These are phyloP conservation scores for Lasius fuliginosus DNA, from an alignment of 2,888 invertebrate species.

Conservation along the genomic window DNA sequence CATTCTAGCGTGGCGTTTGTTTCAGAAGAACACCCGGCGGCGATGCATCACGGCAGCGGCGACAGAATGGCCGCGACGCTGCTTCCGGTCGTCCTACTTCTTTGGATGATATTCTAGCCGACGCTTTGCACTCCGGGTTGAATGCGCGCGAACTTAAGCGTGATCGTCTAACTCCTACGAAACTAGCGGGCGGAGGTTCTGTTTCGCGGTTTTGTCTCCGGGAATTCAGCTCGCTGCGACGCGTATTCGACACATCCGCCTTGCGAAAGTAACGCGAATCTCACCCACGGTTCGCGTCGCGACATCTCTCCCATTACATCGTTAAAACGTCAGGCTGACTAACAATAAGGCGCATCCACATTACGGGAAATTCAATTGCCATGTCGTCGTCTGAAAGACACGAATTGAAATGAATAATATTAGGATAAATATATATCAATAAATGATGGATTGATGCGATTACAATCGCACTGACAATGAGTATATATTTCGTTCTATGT, in stretches of 20 bases:
- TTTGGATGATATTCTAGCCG: conserved; percentile 77
- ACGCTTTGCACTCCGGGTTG: conserved; percentile 48
- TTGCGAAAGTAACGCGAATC: conserved; percentile 39
- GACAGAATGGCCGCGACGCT: conserved; percentile 80
- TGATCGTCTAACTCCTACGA: conserved; percentile 39
- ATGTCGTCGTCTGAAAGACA: background rate
- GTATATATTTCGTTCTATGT: conserved; percentile 24
- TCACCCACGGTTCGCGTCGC: conserved; percentile 18
- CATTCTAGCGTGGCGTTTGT: conserved; percentile 81
- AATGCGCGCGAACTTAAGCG: conserved; percentile 45
- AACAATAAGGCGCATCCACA: conserved; percentile 10
- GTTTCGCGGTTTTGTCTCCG: conserved; percentile 49
- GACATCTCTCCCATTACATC: conserved; percentile 22
- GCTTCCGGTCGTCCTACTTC: conserved; percentile 78
- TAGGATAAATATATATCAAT: background rate
- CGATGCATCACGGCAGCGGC: conserved; percentile 92
- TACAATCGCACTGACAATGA: background rate
- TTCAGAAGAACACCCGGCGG: conserved; percentile 94
- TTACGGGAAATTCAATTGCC: conserved; percentile 32
- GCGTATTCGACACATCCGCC: conserved; percentile 37
- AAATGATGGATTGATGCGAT: conserved; percentile 31
- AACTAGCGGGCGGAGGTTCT: conserved; percentile 42
- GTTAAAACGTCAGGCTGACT: conserved; percentile 35
- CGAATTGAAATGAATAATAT: conserved; percentile 29
- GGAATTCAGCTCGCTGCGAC: conserved; percentile 37